A percentile compares a stretch with the other conserved stretches of the same genome.
Conservation (phyloP, 2,888 invertebrate genomes). For the Matsumyia berberina region DNA sequence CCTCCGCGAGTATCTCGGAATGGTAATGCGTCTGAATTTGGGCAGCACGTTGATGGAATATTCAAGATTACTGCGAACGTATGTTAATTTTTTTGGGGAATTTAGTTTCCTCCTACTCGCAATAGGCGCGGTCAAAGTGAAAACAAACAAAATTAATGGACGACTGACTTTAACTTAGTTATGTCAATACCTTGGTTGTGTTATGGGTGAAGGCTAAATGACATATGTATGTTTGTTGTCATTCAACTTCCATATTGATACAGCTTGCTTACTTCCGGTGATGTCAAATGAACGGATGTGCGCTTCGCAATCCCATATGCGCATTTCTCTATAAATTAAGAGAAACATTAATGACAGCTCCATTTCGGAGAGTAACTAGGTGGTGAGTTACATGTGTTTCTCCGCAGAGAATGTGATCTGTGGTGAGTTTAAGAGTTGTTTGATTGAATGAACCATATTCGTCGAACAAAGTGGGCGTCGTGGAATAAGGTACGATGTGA, state of each 20-base stretch:
- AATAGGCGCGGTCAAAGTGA: slow-evolving; percentile 28
- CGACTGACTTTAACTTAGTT: slow-evolving; percentile 10
- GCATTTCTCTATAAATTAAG: no score
- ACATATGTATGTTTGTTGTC: not conserved
- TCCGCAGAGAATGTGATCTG: not conserved
- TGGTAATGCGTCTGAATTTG: slow-evolving; percentile 6
- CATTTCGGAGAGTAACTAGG: not conserved
- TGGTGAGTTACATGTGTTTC: not conserved
- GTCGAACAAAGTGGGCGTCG: not conserved
- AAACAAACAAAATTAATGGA: slow-evolving; percentile 34
- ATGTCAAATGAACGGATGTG: no score
- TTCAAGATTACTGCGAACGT: slow-evolving; percentile 16
- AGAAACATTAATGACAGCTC: not conserved
- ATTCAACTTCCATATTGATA: not conserved
- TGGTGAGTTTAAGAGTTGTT: not conserved
- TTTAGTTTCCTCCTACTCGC: not conserved
- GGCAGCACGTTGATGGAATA: slow-evolving; percentile 11
- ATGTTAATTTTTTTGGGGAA: slow-evolving; percentile 31
- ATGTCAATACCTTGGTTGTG: slow-evolving; percentile 9
- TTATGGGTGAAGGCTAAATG: slow-evolving; percentile 24
- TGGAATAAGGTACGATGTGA: no score
- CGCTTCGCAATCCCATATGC: no score
- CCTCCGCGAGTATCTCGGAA: not conserved
- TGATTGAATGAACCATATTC: not conserved
- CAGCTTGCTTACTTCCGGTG: not conserved